Percentiles rank a stretch among this genome's conserved stretches.
Conservation (phyloP, 2,888 invertebrate species). For the Drepana falcataria region DNA sequence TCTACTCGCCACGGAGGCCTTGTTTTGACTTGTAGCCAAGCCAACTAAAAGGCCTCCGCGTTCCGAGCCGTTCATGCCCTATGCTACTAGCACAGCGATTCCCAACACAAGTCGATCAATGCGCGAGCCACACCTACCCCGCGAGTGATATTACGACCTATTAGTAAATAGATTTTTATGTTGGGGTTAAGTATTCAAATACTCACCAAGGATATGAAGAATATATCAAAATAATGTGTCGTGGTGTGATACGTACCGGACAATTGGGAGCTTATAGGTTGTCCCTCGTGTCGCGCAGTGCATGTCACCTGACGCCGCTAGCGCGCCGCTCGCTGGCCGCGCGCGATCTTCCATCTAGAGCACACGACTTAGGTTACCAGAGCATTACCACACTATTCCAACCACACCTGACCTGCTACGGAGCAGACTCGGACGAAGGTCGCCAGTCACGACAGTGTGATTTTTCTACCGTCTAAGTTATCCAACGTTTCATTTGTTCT, state of each 20-base stretch:
- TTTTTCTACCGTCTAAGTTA: too few species aligned
- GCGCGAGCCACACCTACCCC: too few species aligned
- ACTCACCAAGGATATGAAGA: conserved; percentile 1
- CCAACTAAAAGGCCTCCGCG: too few species aligned
- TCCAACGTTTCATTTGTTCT: too few species aligned
- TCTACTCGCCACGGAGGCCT: too few species aligned
- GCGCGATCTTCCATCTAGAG: conserved; percentile 71
- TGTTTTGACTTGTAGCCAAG: too few species aligned
- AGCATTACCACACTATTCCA: conserved; percentile 2
- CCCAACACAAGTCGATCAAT: too few species aligned
- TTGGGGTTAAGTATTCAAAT: too few species aligned
- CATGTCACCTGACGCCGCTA: conserved; percentile 63
- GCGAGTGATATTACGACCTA: too few species aligned
- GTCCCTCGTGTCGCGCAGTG: conserved; percentile 50
- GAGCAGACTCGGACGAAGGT: conserved; percentile 15
- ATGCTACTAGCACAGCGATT: too few species aligned
- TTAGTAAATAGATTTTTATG: too few species aligned
- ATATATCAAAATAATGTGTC: neutral
- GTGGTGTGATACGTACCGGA: conserved; percentile 46
- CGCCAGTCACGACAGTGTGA: conserved; percentile 1
- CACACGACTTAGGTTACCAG: conserved; percentile 49
- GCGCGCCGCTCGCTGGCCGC: conserved; percentile 58
- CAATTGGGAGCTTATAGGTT: conserved; percentile 44
- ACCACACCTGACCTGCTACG: conserved; percentile 27
- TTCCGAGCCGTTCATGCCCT: too few species aligned